Conservation (phyloP, 64 coral and sea anemone genomes). For the Stichodactyla mertensii region DNA sequence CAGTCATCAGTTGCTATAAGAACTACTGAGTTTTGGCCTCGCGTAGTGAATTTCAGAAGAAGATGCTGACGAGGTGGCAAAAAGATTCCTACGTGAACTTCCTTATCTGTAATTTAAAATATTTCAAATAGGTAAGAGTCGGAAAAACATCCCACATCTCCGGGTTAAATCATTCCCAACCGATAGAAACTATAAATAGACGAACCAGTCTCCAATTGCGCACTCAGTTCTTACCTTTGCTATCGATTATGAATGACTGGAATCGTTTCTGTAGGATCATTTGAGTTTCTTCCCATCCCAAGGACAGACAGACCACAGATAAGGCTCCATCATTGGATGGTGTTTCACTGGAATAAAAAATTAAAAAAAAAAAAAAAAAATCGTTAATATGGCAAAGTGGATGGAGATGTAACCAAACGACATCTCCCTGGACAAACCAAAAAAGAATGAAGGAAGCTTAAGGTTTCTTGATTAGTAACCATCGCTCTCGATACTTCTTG, state of each 20-base stretch:
- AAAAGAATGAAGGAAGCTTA: no score
- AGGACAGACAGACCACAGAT: conserved; percentile 62
- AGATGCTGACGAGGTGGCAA: conserved; percentile 89
- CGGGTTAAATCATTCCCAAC: no score
- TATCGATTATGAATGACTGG: conserved; percentile 18
- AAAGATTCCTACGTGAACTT: conserved; percentile 74
- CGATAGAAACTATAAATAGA: no score
- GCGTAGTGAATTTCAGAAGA: conserved; percentile 59
- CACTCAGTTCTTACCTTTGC: neutral
- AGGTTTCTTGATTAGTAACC: no score
- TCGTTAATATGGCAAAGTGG: neutral
- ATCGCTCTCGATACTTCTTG: no score
- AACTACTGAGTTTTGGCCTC: conserved; percentile 53
- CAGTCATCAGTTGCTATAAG: conserved; percentile 84
- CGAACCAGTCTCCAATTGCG: no score
- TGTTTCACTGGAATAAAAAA: conserved; percentile 34
- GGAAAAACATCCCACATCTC: no score
- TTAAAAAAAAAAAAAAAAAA: neutral
- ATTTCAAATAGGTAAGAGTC: neutral
- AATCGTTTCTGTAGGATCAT: conserved; percentile 36
- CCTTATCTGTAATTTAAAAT: conserved; percentile 45
- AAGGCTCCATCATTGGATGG: conserved; percentile 51
- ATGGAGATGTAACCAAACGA: no score
- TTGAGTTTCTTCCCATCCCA: conserved; percentile 46
- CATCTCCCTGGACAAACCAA: no score